Percentiles rank a stretch among this genome's conserved stretches.
Evolutionary conservation across 2,113 vertebrate genomes (phyloP).

Genomic region (Caracal caracal): DNA sequence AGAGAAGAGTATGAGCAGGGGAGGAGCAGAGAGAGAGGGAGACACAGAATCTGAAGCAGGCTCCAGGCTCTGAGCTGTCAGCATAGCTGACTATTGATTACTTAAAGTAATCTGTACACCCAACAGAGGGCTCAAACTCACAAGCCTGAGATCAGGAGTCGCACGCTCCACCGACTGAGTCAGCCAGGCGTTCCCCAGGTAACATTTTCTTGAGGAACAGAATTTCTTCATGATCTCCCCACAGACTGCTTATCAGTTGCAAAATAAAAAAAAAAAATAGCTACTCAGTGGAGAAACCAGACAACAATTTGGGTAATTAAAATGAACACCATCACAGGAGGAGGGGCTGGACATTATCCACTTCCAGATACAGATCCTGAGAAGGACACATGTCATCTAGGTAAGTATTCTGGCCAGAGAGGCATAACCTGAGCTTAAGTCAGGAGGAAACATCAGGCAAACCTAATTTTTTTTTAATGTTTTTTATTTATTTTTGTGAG

Average conservation of each 20-base stretch:
- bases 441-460: neutral
- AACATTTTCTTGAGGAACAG: neutral
- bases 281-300: neutral
- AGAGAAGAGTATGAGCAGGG: no score
- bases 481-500: no score
- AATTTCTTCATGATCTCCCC: neutral
- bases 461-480: neutral
- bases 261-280: neutral
- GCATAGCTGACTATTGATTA: no score
- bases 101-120: neutral
- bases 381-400: neutral
- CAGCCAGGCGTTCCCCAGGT: neutral
- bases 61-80: no score
- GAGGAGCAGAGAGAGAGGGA: no score
- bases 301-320: neutral
- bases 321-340: neutral
- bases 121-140: neutral
- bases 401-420: neutral
- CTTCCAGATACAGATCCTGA: neutral
- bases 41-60: no score
- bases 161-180: neutral
- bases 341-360: fast-evolving
- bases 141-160: neutral
- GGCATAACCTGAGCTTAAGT: neutral
- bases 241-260: neutral